phyloP scores from a whole-genome alignment of 2,113 vertebrate species.

The Andinoacara biseriatus region DNA sequence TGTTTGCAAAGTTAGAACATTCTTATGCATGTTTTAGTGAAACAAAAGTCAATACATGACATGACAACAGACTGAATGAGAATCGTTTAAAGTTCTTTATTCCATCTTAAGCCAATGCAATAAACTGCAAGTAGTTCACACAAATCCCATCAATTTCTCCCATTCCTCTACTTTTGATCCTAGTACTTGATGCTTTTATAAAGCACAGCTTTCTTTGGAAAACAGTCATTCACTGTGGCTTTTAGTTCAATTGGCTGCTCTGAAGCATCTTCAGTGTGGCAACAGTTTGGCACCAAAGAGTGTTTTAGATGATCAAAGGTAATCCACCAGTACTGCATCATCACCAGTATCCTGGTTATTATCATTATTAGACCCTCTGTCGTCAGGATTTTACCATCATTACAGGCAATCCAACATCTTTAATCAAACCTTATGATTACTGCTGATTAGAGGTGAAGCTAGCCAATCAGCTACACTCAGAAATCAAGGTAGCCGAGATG shows the following conservation, averaged over 20 bases:
- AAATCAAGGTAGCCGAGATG: constrained; percentile 47
- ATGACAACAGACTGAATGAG: not conserved
- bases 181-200: not conserved
- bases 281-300: not conserved
- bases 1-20: not conserved
- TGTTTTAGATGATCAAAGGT: constrained; percentile 46
- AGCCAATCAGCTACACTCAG: constrained; percentile 55
- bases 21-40: not conserved
- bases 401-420: constrained; percentile 52
- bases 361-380: constrained; percentile 38
- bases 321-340: constrained; percentile 8
- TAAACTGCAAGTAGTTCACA: not conserved
- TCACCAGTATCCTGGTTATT: constrained; percentile 33
- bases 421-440: constrained; percentile 68
- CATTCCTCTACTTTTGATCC: constrained; percentile 3
- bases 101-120: not conserved
- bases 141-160: not conserved
- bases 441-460: constrained; percentile 54
- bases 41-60: not conserved
- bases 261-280: not conserved
- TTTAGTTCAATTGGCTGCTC: not conserved
- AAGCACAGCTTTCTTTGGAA: not conserved
- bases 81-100: not conserved
- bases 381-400: constrained; percentile 54
- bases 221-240: not conserved